Conservation (phyloP, 2,113 vertebrate species). For the Cyanoramphus novaezelandiae region DNA sequence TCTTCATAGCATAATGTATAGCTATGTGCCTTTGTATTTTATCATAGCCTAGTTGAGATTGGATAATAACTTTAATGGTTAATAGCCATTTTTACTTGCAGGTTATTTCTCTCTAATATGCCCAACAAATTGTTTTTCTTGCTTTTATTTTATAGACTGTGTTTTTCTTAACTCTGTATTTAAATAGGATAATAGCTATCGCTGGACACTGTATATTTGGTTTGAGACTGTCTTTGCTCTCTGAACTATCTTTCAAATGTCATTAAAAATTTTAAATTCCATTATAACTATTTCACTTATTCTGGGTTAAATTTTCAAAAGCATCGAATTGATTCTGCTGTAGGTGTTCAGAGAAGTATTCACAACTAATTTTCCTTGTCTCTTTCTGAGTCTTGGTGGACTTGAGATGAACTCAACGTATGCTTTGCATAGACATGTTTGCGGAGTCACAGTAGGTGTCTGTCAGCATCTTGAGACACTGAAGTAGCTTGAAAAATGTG, state of each 20-base stretch:
- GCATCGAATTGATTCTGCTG: neutral
- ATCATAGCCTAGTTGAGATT: neutral
- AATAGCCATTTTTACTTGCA: neutral
- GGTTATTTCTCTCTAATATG: neutral
- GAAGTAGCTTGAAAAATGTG: slow-evolving; percentile 31
- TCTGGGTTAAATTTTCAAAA: neutral
- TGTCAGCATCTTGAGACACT: neutral
- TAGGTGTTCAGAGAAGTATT: neutral
- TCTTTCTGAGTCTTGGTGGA: neutral
- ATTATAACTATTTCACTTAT: neutral
- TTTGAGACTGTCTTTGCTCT: neutral
- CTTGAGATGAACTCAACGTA: neutral
- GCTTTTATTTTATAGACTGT: neutral
- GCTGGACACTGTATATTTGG: neutral
- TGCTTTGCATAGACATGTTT: neutral
- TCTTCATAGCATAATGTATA: neutral
- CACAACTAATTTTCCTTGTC: neutral
- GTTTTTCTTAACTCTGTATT: neutral
- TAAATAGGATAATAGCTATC: neutral
- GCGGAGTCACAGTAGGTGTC: neutral
- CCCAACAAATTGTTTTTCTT: neutral
- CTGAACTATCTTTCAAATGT: neutral
- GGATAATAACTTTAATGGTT: neutral
- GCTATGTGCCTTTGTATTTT: neutral
- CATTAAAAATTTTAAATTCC: neutral